Evolutionary conservation across 2,888 invertebrate species (phyloP).

Genomic region (Ecdyonurus torrentis): DNA sequence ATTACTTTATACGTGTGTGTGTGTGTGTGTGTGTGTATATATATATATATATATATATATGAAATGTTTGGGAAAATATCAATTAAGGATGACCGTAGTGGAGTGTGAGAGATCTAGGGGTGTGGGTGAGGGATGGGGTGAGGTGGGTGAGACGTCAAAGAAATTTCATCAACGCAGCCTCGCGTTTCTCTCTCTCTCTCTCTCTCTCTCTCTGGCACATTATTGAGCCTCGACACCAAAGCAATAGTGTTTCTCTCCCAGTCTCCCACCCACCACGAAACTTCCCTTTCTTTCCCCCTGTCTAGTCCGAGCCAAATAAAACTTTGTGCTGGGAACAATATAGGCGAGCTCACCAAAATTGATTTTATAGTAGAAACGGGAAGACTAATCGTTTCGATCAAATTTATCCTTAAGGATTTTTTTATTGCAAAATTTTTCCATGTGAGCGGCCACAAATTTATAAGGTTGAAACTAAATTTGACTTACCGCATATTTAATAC

Average conservation of each 20-base stretch:
- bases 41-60: slow-evolving; percentile 4
- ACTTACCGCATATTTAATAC: too few relatives aligned
- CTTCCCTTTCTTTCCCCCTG: not conserved
- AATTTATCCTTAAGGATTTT: too few relatives aligned
- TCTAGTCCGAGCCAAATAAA: not conserved
- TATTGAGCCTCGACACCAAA: not conserved
- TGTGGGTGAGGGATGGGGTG: not conserved
- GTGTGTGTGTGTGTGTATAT: not conserved
- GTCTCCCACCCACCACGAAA: not conserved
- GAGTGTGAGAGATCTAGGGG: not conserved
- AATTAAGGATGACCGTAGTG: not conserved
- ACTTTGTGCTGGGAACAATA: not conserved
- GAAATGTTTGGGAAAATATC: not conserved
- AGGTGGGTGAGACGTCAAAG: not conserved
- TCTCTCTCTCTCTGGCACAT: not conserved
- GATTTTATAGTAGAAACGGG: not conserved
- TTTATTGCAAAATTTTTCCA: too few relatives aligned
- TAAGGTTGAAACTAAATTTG: too few relatives aligned
- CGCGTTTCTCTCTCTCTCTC: not conserved
- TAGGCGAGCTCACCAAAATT: not conserved
- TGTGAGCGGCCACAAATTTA: too few relatives aligned
- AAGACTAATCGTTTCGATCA: not conserved
- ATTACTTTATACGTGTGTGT: not conserved
- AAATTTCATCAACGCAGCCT: not conserved
- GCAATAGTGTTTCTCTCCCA: not conserved